A percentile compares a stretch with the other conserved stretches of the same genome.
Evolutionary conservation across 1,140 invertebrate genomes (phyloP).

Genomic region (Zaprionus kolodkinae): DNA sequence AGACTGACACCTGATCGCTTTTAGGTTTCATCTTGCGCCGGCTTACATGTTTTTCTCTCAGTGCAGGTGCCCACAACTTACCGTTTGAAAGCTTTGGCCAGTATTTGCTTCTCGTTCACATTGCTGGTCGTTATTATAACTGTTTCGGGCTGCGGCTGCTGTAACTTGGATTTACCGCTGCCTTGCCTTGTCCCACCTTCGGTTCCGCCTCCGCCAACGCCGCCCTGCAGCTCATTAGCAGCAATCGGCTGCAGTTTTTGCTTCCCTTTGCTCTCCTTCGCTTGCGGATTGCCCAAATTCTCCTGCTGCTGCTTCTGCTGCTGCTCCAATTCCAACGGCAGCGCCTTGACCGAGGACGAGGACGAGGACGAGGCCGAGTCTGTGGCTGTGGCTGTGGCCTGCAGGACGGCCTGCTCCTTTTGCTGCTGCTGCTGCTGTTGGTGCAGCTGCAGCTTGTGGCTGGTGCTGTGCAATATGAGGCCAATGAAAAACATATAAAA

Average conservation of each 20-base stretch:
- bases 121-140: constrained; percentile 83
- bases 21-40: too few relatives aligned
- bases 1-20: too few relatives aligned
- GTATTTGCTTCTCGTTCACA: constrained; percentile 83
- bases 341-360: constrained; percentile 45
- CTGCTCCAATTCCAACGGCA: constrained; percentile 54
- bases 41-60: constrained; percentile 1
- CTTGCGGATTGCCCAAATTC: constrained; percentile 46
- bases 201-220: constrained; percentile 13
- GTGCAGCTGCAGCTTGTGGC: constrained; percentile 75
- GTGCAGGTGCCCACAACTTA: constrained; percentile 54
- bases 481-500: constrained; percentile 84
- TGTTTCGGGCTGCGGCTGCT: constrained; percentile 80
- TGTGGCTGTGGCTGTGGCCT: constrained; percentile 20
- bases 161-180: constrained; percentile 52
- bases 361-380: constrained; percentile 21
- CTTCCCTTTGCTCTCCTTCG: constrained; percentile 20
- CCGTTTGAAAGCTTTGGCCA: constrained; percentile 83
- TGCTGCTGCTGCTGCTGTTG: constrained; percentile 42
- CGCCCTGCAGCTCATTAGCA: constrained; percentile 32
- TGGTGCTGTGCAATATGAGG: constrained; percentile 81
- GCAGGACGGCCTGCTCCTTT: constrained; percentile 27
- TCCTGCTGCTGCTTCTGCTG: constrained; percentile 51
- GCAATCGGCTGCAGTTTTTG: constrained; percentile 51
- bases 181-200: constrained; percentile 5